Evolutionary conservation across 1,140 invertebrate species (phyloP).

Genomic region (Musca domestica): DNA sequence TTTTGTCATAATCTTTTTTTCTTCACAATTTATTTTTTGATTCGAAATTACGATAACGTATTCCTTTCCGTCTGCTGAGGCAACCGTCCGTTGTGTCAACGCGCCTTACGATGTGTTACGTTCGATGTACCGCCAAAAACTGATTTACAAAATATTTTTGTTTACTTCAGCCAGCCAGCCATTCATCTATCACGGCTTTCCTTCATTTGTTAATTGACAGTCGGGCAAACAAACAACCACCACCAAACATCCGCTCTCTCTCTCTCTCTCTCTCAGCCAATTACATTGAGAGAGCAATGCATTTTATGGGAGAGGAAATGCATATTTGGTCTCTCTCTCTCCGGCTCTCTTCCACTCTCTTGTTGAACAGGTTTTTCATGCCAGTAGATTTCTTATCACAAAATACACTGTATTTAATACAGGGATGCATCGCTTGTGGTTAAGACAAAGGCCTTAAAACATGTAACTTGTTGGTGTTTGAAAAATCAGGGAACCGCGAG

Average conservation of each 20-base stretch:
- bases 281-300: not conserved
- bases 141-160: conserved; percentile 41
- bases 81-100: not conserved
- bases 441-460: not conserved
- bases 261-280: not conserved
- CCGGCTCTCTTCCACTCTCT: not conserved
- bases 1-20: conserved; percentile 7
- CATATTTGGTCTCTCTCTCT: not conserved
- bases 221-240: not conserved
- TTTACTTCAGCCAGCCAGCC: conserved; percentile 33
- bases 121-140: conserved; percentile 45
- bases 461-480: too few species aligned
- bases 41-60: not conserved
- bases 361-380: not conserved
- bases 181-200: not conserved
- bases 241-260: not conserved
- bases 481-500: too few species aligned
- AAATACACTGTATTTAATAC: too few species aligned
- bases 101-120: conserved; percentile 27
- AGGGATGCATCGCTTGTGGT: not conserved
- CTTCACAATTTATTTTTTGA: not conserved
- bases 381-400: not conserved
- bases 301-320: not conserved
- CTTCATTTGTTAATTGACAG: conserved; percentile 5
- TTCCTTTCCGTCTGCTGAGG: not conserved